Conservation (phyloP, 2,113 vertebrate genomes). For the Oncorhynchus kisutch region DNA sequence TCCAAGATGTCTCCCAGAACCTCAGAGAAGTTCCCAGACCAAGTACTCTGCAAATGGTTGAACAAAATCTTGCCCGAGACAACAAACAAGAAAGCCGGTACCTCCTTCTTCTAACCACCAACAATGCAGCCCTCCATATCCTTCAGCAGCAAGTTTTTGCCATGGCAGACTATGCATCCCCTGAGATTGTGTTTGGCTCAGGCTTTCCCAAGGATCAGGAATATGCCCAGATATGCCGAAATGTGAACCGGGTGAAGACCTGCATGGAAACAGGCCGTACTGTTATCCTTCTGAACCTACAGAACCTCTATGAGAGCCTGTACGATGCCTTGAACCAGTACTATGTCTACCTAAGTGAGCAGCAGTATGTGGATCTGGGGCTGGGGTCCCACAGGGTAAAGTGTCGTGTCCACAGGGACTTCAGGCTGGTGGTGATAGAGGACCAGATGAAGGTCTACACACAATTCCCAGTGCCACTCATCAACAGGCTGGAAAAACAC, state of each 20-base stretch:
- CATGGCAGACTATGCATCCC: constrained; percentile 47
- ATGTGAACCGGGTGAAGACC: constrained; percentile 76
- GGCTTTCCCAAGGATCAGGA: constrained; percentile 81
- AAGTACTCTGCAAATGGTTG: constrained; percentile 70
- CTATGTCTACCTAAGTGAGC: constrained; percentile 73
- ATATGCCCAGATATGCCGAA: constrained; percentile 76
- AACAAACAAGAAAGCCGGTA: constrained; percentile 66
- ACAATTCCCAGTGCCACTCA: constrained; percentile 75
- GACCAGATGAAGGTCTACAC: constrained; percentile 77
- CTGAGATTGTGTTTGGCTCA: constrained; percentile 80
- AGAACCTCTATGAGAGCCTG: constrained; percentile 80
- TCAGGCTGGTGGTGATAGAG: constrained; percentile 76
- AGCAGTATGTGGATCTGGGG: constrained; percentile 78
- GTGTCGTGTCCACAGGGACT: constrained; percentile 73
- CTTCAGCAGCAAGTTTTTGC: constrained; percentile 70
- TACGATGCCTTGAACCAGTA: constrained; percentile 81
- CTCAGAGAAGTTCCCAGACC: constrained; percentile 49
- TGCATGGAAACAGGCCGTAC: constrained; percentile 81
- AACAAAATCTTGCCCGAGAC: constrained; percentile 64
- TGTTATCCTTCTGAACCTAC: constrained; percentile 77
- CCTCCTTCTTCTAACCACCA: constrained; percentile 78
- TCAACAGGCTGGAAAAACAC: constrained; percentile 80
- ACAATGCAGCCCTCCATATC: constrained; percentile 76
- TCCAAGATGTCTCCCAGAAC: constrained; percentile 53
- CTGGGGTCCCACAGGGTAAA: constrained; percentile 80